Conservation (phyloP, 1,140 invertebrate genomes). For the Atopsyche davidsoni region DNA sequence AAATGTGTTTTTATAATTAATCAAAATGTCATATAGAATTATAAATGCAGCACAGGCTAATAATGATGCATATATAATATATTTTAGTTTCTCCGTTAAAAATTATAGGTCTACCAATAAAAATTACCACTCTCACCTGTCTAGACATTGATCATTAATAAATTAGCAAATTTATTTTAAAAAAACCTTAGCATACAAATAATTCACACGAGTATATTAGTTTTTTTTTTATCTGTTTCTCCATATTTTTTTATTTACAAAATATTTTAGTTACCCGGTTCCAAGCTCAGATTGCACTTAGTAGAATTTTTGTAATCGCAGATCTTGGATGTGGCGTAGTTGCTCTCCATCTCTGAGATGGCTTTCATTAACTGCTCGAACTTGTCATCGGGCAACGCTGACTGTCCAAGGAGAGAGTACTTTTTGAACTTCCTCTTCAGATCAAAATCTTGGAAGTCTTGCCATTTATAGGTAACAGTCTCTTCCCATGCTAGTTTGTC, state of each 20-base stretch:
- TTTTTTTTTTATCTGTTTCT: conserved; percentile 6
- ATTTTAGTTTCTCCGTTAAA: too few relatives aligned
- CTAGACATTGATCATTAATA: too few relatives aligned
- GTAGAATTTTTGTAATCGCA: conserved; percentile 59
- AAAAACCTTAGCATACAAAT: too few relatives aligned
- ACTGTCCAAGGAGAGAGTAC: conserved; percentile 58
- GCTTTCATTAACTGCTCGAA: conserved; percentile 57
- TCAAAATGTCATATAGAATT: too few relatives aligned
- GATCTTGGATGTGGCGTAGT: conserved; percentile 75
- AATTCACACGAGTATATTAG: too few relatives aligned
- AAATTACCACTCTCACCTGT: too few relatives aligned
- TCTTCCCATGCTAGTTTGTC: conserved; percentile 51
- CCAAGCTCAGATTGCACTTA: conserved; percentile 67
- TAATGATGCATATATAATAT: too few relatives aligned
- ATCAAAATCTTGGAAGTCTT: conserved; percentile 54
- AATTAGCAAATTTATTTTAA: too few relatives aligned
- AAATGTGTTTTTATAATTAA: too few relatives aligned
- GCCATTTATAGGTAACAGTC: conserved; percentile 58
- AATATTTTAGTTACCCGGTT: conserved; percentile 56
- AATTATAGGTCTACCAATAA: too few relatives aligned
- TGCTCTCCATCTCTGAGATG: conserved; percentile 67
- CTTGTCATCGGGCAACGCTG: conserved; percentile 63
- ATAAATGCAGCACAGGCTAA: too few relatives aligned
- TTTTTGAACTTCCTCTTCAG: conserved; percentile 60
- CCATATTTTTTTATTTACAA: background rate